A percentile compares a stretch with the other conserved stretches of the same genome.
Conservation (phyloP, 2,888 invertebrate species). For the Ypsolopha scabrella region DNA sequence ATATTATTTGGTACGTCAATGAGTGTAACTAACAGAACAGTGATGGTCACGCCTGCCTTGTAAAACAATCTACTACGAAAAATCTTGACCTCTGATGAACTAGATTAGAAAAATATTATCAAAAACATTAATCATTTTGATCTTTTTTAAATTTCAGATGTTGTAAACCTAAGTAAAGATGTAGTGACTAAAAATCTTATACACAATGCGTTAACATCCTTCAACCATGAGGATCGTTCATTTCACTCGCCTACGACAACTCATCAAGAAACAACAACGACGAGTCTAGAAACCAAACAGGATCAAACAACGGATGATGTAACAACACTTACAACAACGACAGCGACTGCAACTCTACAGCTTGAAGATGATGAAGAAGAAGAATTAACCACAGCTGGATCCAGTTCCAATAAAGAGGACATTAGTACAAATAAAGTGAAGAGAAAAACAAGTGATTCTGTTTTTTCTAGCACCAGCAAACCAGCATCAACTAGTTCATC, state of each 20-base stretch:
- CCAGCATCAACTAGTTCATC: constrained; percentile 1
- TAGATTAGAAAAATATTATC: no score
- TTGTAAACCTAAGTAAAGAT: not conserved
- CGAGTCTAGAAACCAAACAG: no score
- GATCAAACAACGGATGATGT: no score
- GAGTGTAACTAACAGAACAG: no score
- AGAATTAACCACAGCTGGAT: no score
- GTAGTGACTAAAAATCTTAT: constrained; percentile 6
- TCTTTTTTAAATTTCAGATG: not conserved
- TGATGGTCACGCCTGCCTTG: no score
- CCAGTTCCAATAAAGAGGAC: constrained; percentile 20
- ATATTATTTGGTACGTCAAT: no score
- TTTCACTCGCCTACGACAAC: constrained; percentile 33
- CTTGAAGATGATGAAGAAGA: no score
- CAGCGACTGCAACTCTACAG: constrained; percentile 11
- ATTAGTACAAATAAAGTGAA: constrained; percentile 42
- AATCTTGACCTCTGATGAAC: no score
- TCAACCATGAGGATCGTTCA: constrained; percentile 34
- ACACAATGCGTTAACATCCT: constrained; percentile 25
- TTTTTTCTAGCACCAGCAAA: constrained; percentile 10
- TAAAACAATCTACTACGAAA: no score
- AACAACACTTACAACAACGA: constrained; percentile 21
- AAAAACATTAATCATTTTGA: not conserved
- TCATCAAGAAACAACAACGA: no score
- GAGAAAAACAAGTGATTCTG: constrained; percentile 37